These are phyloP conservation scores for Pecten maximus DNA, from an alignment of 2,888 invertebrate species.

Conservation along the genomic window DNA sequence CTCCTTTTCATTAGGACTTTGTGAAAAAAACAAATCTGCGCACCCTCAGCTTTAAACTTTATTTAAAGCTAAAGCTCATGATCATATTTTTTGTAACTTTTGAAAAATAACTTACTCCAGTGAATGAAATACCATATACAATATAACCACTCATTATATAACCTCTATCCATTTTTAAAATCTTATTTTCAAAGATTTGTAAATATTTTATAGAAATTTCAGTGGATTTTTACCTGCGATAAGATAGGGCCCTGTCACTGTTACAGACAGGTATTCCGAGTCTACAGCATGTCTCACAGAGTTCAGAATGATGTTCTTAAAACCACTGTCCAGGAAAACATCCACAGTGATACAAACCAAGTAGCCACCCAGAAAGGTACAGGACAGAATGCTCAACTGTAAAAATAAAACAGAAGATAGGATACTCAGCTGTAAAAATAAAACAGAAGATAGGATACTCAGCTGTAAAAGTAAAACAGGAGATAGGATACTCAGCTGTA, in stretches of 20 bases:
- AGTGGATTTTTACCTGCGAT: conserved; percentile 60
- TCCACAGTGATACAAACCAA: conserved; percentile 86
- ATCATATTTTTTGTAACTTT: too few relatives aligned
- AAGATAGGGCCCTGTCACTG: conserved; percentile 64
- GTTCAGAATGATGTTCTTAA: conserved; percentile 88
- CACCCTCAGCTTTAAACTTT: too few relatives aligned
- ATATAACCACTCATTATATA: too few relatives aligned
- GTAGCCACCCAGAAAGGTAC: conserved; percentile 87
- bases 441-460: conserved; percentile 74
- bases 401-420: conserved; percentile 75
- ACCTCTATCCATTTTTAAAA: too few relatives aligned
- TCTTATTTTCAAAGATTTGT: too few relatives aligned
- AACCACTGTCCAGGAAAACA: conserved; percentile 86
- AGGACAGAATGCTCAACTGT: conserved; percentile 86
- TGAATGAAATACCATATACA: too few relatives aligned
- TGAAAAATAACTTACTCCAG: too few relatives aligned
- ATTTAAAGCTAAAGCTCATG: too few relatives aligned
- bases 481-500: conserved; percentile 85
- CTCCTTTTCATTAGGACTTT: too few relatives aligned
- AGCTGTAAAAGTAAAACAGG: neutral
- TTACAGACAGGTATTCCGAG: conserved; percentile 70
- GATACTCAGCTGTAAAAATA: conserved; percentile 84
- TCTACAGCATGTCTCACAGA: conserved; percentile 87
- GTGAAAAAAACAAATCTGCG: too few relatives aligned
- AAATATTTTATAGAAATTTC: too few relatives aligned